Conservation (phyloP, 2,113 vertebrate species). For the Colistium nudipinnis region DNA sequence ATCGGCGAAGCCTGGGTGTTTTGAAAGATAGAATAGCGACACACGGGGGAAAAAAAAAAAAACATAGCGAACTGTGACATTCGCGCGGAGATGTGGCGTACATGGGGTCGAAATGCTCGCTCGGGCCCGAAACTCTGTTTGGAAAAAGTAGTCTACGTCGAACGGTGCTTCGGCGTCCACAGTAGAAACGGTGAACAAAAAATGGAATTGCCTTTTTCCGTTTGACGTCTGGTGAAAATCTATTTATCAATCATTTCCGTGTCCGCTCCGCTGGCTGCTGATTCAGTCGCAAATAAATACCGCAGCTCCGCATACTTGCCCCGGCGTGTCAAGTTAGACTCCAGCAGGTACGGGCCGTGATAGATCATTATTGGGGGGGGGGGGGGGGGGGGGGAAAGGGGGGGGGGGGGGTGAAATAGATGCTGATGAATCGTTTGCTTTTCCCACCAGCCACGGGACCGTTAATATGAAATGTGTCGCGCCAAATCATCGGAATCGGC, state of each 20-base stretch:
- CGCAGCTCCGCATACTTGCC: constrained; percentile 41
- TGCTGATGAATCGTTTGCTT: constrained; percentile 60
- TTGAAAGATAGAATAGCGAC: no score
- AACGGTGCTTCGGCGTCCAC: no score
- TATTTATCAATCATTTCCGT: constrained; percentile 50
- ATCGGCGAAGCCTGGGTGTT: constrained; percentile 8
- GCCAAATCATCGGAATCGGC: constrained; percentile 48
- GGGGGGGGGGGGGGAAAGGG: no score
- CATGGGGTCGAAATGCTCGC: constrained; percentile 4
- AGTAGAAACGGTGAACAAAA: no score
- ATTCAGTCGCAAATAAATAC: constrained; percentile 57
- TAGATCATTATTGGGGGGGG: constrained; percentile 64
- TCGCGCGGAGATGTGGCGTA: not conserved
- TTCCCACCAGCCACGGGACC: constrained; percentile 34
- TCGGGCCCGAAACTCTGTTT: constrained; percentile 1
- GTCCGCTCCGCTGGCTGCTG: constrained; percentile 43
- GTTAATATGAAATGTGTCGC: constrained; percentile 59
- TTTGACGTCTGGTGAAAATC: constrained; percentile 36
- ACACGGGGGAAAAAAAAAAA: no score
- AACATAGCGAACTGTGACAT: constrained; percentile 11
- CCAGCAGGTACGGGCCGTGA: constrained; percentile 56
- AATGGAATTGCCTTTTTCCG: constrained; percentile 40
- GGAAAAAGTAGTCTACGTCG: not conserved
- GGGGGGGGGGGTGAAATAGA: no score
- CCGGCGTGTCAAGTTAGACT: constrained; percentile 51